These are phyloP conservation scores for Epizoanthus illoricatus DNA, from an alignment of 92 coral and sea anemone species.

Conservation along the genomic window DNA sequence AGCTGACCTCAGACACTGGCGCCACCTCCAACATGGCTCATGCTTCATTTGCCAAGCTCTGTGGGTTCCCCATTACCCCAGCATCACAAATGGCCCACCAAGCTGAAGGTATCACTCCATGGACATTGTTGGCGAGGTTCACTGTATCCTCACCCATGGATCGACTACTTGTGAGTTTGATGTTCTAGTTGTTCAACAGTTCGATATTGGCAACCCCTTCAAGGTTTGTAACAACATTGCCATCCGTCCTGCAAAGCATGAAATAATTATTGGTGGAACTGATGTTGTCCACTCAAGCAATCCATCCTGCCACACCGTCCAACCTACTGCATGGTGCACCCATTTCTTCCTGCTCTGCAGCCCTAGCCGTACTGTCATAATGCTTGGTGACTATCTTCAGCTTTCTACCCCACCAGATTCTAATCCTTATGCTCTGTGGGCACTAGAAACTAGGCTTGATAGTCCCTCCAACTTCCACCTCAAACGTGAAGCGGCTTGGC, in stretches of 20 bases:
- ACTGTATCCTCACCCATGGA: constrained; percentile 39
- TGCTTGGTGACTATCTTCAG: constrained; percentile 49
- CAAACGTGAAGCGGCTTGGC: constrained; percentile 54
- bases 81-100: constrained; percentile 59
- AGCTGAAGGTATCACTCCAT: constrained; percentile 53
- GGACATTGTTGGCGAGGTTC: constrained; percentile 50
- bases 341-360: constrained; percentile 56
- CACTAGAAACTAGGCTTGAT: constrained; percentile 50
- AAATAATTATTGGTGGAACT: constrained; percentile 43
- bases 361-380: constrained; percentile 41
- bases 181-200: constrained; percentile 44
- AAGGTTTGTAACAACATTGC: constrained; percentile 43
- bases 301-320: constrained; percentile 30
- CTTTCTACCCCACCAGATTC: constrained; percentile 44
- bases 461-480: constrained; percentile 40
- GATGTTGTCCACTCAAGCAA: constrained; percentile 33
- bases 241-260: constrained; percentile 43
- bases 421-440: constrained; percentile 59
- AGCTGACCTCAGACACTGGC: constrained; percentile 53
- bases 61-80: constrained; percentile 37
- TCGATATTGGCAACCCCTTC: constrained; percentile 46
- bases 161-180: constrained; percentile 37
- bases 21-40: constrained; percentile 42
- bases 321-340: constrained; percentile 52
- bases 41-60: constrained; percentile 36